Evolutionary conservation across 2,888 invertebrate genomes (phyloP).

Genomic region (Pardosa pseudoannulata): DNA sequence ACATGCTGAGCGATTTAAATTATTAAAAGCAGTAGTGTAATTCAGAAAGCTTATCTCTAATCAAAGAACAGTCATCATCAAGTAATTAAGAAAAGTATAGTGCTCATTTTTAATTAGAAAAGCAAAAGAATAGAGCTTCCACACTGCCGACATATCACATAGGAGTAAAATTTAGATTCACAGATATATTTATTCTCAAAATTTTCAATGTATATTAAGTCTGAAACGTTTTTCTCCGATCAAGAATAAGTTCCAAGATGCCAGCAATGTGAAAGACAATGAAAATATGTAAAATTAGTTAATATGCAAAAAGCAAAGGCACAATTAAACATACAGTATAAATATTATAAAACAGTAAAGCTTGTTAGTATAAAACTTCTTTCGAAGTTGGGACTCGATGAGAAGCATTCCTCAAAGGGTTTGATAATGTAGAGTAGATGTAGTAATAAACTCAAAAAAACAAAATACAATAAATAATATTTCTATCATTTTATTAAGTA

Average conservation of each 20-base stretch:
- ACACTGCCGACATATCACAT: slow-evolving; percentile 23
- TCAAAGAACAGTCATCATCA: not conserved
- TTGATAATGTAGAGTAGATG: slow-evolving; percentile 17
- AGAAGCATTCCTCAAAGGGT: slow-evolving; percentile 55
- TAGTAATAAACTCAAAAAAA: slow-evolving; percentile 13
- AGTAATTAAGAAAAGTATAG: slow-evolving; percentile 39
- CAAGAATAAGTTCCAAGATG: too few species aligned
- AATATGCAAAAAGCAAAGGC: slow-evolving; percentile 29
- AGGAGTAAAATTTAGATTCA: too few species aligned
- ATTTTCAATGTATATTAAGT: too few species aligned
- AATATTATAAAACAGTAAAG: slow-evolving; percentile 26
- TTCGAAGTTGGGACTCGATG: slow-evolving; percentile 58
- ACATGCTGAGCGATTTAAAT: slow-evolving; percentile 32
- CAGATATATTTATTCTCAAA: too few species aligned
- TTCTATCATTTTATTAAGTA: slow-evolving; percentile 61
- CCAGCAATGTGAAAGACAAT: slow-evolving; percentile 36
- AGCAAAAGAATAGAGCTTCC: slow-evolving; percentile 21
- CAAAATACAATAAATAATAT: slow-evolving; percentile 22
- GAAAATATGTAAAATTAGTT: slow-evolving; percentile 37
- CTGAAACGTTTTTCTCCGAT: too few species aligned
- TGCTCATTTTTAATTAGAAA: slow-evolving; percentile 59
- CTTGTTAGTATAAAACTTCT: slow-evolving; percentile 55
- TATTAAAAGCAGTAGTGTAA: not conserved
- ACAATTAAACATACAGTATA: slow-evolving; percentile 19
- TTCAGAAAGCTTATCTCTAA: slow-evolving; percentile 31